Base-by-base conservation (phyloP, 2,888 invertebrate species). In the Phanerotoma sp. region DNA sequence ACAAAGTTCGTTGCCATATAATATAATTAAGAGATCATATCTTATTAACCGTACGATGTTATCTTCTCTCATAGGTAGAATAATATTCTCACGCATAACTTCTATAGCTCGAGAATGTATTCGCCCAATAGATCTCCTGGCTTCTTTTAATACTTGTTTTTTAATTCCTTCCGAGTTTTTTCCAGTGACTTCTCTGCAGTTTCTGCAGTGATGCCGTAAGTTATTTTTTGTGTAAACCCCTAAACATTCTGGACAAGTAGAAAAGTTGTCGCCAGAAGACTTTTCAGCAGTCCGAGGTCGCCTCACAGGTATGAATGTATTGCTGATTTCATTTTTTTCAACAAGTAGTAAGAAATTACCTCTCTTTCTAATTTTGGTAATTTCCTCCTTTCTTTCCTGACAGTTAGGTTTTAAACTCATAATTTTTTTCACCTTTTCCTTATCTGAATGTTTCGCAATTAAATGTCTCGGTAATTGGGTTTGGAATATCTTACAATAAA, bases 1-100 rank as follows among this genome's bases (percentile, higher is more conserved):
- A 25, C 58, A 61, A 9, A 56, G 33, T 16, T 61, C 56, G 13
- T 59, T 61, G 1, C 51, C 61, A 25, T 54, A 61, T 5, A 28
- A 20, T 4, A 57, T 57, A 2, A 44, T 21, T 3, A 58, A 35
- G 13, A 51, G 49, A 22, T 58, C 61, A 20, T 58, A 57, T 11
- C 61, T 30, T 5, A 59, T 59, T 1, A 33, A 18, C 33, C 22
- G 25, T 11, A 13, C 28, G 3, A 55, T 44, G 2, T 20, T 35
- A 25, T 57, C 58, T 7, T 59, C 57, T 13, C 7, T 4, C 44
- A 61, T 13, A n/a, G 50, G 40, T 1, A 57, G 58, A 32, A 57
- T 48, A 33, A 59, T 44, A 4, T 40, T 25, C 18, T 20, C 18
- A 3, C 58, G 56, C 4, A 60, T 33, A 48, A 41, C 20, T 3